phyloP scores from a whole-genome alignment of 1,140 invertebrate genomes.

The Macrobrachium nipponense region DNA sequence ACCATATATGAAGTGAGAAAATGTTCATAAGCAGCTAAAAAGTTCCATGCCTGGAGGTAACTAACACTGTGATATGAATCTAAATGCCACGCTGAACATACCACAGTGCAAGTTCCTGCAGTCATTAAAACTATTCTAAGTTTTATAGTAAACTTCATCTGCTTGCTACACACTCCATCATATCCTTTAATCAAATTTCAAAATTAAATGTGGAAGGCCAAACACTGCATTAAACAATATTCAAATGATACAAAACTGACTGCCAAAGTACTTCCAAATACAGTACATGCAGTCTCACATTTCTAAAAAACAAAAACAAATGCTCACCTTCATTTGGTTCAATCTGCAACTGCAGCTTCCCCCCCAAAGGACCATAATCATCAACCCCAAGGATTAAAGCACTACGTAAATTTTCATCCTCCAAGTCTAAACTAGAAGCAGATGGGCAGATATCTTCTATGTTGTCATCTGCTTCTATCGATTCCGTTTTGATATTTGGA shows the following conservation, averaged over 20 bases:
- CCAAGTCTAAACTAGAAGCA: conserved; percentile 33
- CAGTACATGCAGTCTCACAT: too few species aligned
- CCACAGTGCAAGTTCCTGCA: conserved; percentile 62
- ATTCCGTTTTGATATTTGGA: conserved; percentile 36
- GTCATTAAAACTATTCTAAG: conserved; percentile 1
- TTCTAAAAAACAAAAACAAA: not conserved
- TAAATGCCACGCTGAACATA: conserved; percentile 28
- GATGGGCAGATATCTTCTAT: not conserved
- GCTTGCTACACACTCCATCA: too few species aligned
- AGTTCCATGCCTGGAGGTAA: conserved; percentile 49
- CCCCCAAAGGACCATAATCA: conserved; percentile 47
- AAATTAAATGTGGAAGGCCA: too few species aligned
- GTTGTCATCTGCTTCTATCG: conserved; percentile 15
- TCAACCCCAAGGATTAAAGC: conserved; percentile 46
- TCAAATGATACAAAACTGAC: too few species aligned
- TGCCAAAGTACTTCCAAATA: too few species aligned
- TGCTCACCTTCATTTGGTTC: conserved; percentile 41
- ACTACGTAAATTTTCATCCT: conserved; percentile 38
- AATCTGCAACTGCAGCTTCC: conserved; percentile 48
- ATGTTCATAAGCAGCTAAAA: not conserved
- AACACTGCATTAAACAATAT: too few species aligned
- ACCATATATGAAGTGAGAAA: not conserved
- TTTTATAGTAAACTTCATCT: not conserved
- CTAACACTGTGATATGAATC: conserved; percentile 58
- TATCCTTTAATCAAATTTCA: too few species aligned